Percentiles rank a stretch among this genome's conserved stretches.
These are phyloP conservation scores for Neoaliturus tenellus DNA, from an alignment of 2,888 invertebrate species.

Conservation along the genomic window DNA sequence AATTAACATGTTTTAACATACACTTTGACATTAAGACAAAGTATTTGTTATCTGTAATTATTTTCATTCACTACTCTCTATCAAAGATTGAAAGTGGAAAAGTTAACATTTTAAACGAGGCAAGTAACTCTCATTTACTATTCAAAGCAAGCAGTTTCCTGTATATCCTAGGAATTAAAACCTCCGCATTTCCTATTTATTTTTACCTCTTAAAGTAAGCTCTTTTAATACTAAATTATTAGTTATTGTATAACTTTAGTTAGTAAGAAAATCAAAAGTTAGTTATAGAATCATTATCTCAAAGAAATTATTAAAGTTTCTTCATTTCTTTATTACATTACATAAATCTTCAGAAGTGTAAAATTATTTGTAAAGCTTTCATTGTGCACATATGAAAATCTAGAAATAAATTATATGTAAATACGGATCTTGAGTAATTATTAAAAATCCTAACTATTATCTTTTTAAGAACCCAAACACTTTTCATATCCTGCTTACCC, in stretches of 20 bases:
- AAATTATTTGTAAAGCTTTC: constrained; percentile 39
- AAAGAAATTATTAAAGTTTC: neutral
- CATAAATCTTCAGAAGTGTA: neutral
- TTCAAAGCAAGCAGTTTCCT: too few species aligned
- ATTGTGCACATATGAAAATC: constrained; percentile 21
- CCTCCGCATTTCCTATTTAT: constrained; percentile 6
- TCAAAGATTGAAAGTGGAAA: too few species aligned
- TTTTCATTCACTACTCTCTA: too few species aligned
- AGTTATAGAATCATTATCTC: constrained; percentile 5
- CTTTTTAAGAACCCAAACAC: too few species aligned
- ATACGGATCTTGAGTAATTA: neutral
- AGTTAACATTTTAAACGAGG: too few species aligned
- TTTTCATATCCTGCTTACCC: too few species aligned
- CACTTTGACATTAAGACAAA: too few species aligned
- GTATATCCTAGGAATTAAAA: neutral
- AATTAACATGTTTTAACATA: neutral
- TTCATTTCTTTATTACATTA: neutral
- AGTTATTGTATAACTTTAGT: constrained; percentile 20
- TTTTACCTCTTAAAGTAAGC: constrained; percentile 15
- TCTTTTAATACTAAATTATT: neutral
- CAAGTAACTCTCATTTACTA: too few species aligned
- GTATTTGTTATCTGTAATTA: too few species aligned
- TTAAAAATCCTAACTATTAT: neutral
- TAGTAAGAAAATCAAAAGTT: constrained; percentile 32
- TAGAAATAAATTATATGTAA: constrained; percentile 43